These are phyloP conservation scores for Pipistrellus kuhlii DNA, from an alignment of 2,797 vertebrate genomes.

Conservation along the genomic window DNA sequence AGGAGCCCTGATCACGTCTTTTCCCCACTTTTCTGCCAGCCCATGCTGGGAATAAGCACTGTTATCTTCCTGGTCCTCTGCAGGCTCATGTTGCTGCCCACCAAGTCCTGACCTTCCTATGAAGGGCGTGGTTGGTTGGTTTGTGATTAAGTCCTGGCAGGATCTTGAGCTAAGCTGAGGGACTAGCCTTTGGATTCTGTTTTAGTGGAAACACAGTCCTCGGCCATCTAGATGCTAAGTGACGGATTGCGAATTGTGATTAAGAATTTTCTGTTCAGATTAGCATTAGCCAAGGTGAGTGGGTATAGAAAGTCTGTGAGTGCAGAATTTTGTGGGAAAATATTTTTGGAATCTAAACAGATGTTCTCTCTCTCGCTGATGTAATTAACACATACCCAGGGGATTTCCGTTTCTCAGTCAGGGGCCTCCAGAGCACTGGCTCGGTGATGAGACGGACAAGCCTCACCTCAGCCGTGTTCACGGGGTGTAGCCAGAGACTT, in stretches of 20 bases:
- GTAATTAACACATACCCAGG: not conserved
- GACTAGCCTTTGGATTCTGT: not conserved
- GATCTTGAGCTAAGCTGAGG: not conserved
- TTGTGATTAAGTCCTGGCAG: not conserved
- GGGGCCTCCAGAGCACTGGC: not conserved
- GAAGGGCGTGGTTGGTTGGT: not conserved
- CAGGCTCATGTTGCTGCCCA: not conserved
- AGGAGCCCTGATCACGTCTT: not conserved
- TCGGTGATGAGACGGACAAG: not conserved
- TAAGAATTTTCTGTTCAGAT: not conserved
- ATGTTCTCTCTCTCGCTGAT: not conserved
- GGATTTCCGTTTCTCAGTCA: not conserved
- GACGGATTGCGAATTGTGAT: not conserved
- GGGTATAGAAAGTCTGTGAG: not conserved
- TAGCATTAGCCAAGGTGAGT: not conserved
- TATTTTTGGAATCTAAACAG: constrained; percentile 43
- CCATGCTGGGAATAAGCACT: not conserved
- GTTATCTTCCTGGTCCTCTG: not conserved
- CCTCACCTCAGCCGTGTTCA: not conserved
- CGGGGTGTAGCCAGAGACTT: not conserved
- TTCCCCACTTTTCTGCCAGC: not conserved
- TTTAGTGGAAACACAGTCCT: not conserved
- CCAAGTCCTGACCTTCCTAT: not conserved
- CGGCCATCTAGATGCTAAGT: not conserved
- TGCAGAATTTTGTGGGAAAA: constrained; percentile 28